Base-by-base conservation (phyloP, 2,113 vertebrate species). In the Megatriorchis doriae region DNA sequence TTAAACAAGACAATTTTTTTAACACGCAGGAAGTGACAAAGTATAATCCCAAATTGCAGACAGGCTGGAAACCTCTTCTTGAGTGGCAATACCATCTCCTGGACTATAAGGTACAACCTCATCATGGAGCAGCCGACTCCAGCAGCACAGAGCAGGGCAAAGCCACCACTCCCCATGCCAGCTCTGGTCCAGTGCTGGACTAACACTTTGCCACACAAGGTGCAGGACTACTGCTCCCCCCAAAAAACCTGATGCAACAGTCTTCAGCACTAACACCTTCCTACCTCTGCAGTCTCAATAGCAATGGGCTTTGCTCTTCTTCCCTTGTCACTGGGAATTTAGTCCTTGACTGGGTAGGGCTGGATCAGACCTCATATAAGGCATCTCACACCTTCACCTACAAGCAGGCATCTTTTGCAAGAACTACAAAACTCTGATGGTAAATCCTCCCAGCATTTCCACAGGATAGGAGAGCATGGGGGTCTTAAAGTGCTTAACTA, bases 401-500 rank as follows among this genome's bases (percentile, higher is more conserved):
- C 38, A 20, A 25, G 70, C 53, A 40, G 63, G 42, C 3, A 4
- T n/a, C 82, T 72, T 83, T 59, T 59, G 55, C 59, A 71, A 95
- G 79, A 94, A 47, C 80, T 79, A 90, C 61, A 82, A 16, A 93
- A 72, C 55, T 82, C 73, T 77, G 77, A 29, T 20, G 70, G 63
- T 25, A 77, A 95, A 73, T 96, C 81, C 87, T 95, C 84, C 48
- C 83, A 90, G 91, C 61, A 68, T 3, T 94, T 91, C 86, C 71
- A 66, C n/a, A 71, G 72, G 50, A 9, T 74, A 90, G 90, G 62
- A 89, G 36, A 86, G 81, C 42, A 75, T 1, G 2, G 81, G 75
- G 75, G 71, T 73, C 78, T 93, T 95, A 96, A 95, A 96, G 97
- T 96, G 96, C 94, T 95, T 85, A 86, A 91, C 81, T 80, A 81